Evolutionary conservation across 64 coral and sea anemone species (phyloP).

Genomic region (Anthopleura sola): DNA sequence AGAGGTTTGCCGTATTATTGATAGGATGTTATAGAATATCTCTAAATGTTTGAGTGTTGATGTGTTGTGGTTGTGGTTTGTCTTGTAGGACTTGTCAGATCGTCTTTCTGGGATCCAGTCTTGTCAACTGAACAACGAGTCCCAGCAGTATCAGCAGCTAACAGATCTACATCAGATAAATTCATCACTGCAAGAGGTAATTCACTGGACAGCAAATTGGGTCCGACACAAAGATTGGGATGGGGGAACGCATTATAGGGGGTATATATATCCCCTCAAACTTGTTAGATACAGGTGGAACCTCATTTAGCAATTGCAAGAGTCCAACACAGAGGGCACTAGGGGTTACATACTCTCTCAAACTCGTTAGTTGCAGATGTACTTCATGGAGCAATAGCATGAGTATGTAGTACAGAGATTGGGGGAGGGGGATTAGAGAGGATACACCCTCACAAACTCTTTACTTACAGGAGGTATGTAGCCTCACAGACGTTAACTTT

Average conservation of each 20-base stretch:
- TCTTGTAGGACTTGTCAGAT: slow-evolving; percentile 66
- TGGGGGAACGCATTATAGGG: neutral
- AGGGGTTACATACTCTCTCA: too few relatives aligned
- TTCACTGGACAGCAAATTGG: neutral
- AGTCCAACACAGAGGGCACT: too few relatives aligned
- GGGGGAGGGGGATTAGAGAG: too few relatives aligned
- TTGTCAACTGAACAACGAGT: slow-evolving; percentile 72
- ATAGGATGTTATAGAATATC: neutral
- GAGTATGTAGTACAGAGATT: too few relatives aligned
- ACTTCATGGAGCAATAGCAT: too few relatives aligned
- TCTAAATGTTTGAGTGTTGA: neutral
- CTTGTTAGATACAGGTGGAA: too few relatives aligned
- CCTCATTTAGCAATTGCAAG: too few relatives aligned
- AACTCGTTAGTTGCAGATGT: too few relatives aligned
- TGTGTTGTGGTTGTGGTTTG: neutral
- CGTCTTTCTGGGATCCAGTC: slow-evolving; percentile 86
- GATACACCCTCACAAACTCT: too few relatives aligned
- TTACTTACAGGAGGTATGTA: too few relatives aligned
- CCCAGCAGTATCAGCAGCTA: slow-evolving; percentile 85
- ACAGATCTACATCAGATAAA: slow-evolving; percentile 86
- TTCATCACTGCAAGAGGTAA: slow-evolving; percentile 72
- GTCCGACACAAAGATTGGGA: neutral
- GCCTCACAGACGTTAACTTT: too few relatives aligned
- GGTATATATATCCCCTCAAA: neutral
- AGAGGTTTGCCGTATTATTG: too few relatives aligned